Evolutionary conservation across 2,888 invertebrate species (phyloP).

Genomic region (Lutraria lutraria): DNA sequence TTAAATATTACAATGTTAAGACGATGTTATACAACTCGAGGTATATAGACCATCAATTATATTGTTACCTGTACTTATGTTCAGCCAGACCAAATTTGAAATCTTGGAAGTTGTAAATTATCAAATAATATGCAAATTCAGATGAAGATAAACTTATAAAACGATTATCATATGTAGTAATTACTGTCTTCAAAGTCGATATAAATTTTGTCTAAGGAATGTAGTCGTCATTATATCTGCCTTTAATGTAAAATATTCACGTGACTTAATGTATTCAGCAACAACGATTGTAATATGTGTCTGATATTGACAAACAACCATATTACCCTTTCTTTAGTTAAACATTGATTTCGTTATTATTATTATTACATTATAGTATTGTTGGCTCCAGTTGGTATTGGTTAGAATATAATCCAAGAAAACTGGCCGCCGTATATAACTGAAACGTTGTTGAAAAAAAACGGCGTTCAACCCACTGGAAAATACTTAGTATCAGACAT

Average conservation of each 20-base stretch:
- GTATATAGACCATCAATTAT: neutral
- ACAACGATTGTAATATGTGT: neutral
- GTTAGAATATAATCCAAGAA: no score
- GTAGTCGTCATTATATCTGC: neutral
- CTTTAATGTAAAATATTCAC: neutral
- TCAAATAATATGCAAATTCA: conserved; percentile 6
- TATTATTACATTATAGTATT: no score
- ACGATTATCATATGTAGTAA: conserved; percentile 2
- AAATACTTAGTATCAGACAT: no score
- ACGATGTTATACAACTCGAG: neutral
- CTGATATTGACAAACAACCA: neutral
- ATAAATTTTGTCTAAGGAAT: conserved; percentile 7
- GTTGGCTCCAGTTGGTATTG: no score
- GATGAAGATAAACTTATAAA: conserved; percentile 11
- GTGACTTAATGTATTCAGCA: neutral
- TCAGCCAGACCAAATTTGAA: conserved; percentile 1
- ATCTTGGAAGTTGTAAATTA: conserved; percentile 25
- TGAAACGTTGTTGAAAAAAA: no score
- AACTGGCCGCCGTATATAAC: no score
- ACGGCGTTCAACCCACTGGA: no score
- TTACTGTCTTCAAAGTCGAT: conserved; percentile 20
- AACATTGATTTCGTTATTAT: no score
- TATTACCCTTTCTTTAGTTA: no score
- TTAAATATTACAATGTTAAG: neutral
- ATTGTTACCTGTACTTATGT: neutral